Base-by-base conservation (phyloP, 2,888 invertebrate genomes). In the Pardosa pseudoannulata region DNA sequence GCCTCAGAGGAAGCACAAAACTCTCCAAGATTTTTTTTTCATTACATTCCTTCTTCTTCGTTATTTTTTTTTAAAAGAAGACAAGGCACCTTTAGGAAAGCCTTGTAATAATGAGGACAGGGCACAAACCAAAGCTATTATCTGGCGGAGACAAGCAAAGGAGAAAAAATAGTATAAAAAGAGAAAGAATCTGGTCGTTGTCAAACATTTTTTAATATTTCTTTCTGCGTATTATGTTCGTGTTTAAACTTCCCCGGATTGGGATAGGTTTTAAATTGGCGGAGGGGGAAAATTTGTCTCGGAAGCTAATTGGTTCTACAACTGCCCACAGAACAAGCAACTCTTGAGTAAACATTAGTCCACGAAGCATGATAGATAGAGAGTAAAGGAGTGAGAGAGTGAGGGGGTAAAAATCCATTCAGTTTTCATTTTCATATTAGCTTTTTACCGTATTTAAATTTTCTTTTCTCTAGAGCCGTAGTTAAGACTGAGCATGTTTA, bases 41-140 rank as follows among this genome's bases (percentile, higher is more conserved):
- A 74, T 83, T 65, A 76, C 76, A 68, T 68, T 74, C 29, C 41
- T 72, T 64, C 68, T 67, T 65, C 13, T 64, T 46, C 67, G 73
- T 80, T 76, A 46, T 36, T 67, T 71, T 71, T 36, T 56, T 56
- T 50, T 70, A 71, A 72, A 78, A 67, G 50, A 81, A 72, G 78
- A 73, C 76, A 73, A 75, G 75, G 75, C 62, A 78, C 72, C 73
- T 80, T 56, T 32, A 67, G 68, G 74, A 67, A 82, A 31, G 71
- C 70, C 83, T 78, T 72, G 82, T 78, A 85, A 85, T 85, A 78
- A 85, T 85, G 83, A 85, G 83, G 78, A 78, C 82, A 72, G 67
- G 72, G 78, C 83, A 78, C 83, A 85, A 85, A 85, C 83, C 83
- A 78, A 75, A 85, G 83, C 83, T 85, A 85, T 85, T 85, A 85